Evolutionary conservation across 2,113 vertebrate genomes (phyloP).

Genomic region (Microcebus jonahi): DNA sequence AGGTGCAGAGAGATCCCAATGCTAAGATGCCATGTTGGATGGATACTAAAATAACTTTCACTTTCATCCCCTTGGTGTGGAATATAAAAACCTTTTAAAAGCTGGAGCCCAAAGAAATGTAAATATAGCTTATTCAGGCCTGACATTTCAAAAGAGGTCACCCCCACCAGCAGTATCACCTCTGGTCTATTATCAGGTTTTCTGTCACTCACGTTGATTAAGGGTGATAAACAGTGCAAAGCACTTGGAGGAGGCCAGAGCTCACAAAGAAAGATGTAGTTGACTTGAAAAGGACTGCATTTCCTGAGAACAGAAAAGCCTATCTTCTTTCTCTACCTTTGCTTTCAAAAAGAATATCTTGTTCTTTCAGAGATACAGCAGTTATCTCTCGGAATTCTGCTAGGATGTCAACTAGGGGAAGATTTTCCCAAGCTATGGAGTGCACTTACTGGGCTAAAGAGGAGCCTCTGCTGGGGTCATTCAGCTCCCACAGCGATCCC

Average conservation of each 20-base stretch:
- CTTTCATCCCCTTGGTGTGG: constrained; percentile 82
- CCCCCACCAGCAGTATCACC: constrained; percentile 78
- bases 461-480: no score
- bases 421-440: not conserved
- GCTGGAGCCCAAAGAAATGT: constrained; percentile 83
- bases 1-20: constrained; percentile 52
- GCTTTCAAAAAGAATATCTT: constrained; percentile 36
- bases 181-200: constrained; percentile 83
- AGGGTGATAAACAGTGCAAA: constrained; percentile 84
- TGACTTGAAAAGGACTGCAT: constrained; percentile 76
- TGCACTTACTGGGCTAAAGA: no score
- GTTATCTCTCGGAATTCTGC: not conserved
- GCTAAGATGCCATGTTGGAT: constrained; percentile 76
- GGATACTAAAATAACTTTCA: constrained; percentile 82
- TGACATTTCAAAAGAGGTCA: constrained; percentile 86
- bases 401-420: not conserved
- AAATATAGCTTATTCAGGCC: constrained; percentile 83
- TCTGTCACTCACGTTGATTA: constrained; percentile 87
- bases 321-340: not conserved
- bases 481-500: not conserved
- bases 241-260: constrained; percentile 76
- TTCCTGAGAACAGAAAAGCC: constrained; percentile 64
- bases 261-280: constrained; percentile 76
- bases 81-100: constrained; percentile 85
- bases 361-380: not conserved